Evolutionary conservation across 2,797 vertebrate species (phyloP).

Genomic region (Sebastes alutus): DNA sequence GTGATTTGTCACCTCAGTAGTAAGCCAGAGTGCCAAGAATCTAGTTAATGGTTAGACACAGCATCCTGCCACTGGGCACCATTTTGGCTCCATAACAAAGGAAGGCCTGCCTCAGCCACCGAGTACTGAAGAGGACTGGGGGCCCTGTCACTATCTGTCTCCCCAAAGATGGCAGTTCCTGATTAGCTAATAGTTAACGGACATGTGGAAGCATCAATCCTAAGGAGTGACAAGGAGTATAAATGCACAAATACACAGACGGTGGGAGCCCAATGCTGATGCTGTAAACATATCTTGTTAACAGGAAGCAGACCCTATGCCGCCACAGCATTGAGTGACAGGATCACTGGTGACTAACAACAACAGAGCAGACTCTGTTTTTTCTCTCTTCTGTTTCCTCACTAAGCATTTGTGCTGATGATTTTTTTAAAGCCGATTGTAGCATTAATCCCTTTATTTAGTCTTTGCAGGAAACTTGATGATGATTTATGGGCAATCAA

Average conservation of each 20-base stretch:
- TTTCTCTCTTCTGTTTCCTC: constrained; percentile 30
- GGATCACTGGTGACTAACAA: constrained; percentile 70
- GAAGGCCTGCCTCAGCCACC: constrained; percentile 62
- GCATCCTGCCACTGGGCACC: constrained; percentile 73
- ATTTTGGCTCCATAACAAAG: constrained; percentile 73
- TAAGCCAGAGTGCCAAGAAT: constrained; percentile 33
- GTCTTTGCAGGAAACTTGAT: constrained; percentile 7
- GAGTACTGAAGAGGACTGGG: constrained; percentile 46
- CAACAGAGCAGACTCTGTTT: constrained; percentile 43
- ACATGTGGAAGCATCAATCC: constrained; percentile 71
- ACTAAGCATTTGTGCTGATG: constrained; percentile 44
- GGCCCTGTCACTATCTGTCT: constrained; percentile 61
- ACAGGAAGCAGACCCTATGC: constrained; percentile 80
- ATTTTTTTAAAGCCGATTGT: constrained; percentile 27
- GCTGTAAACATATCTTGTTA: constrained; percentile 81
- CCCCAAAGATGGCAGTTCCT: constrained; percentile 65
- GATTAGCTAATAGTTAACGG: constrained; percentile 76
- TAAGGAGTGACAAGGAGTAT: constrained; percentile 60
- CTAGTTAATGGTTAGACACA: constrained; percentile 80
- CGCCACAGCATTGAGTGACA: constrained; percentile 75
- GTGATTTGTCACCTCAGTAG: constrained; percentile 56
- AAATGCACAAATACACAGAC: constrained; percentile 74
- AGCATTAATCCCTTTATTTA: not conserved
- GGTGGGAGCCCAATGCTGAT: constrained; percentile 76
- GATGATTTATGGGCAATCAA: not conserved